These are phyloP conservation scores for Tangara arthus DNA, from an alignment of 2,797 vertebrate genomes.

Conservation along the genomic window DNA sequence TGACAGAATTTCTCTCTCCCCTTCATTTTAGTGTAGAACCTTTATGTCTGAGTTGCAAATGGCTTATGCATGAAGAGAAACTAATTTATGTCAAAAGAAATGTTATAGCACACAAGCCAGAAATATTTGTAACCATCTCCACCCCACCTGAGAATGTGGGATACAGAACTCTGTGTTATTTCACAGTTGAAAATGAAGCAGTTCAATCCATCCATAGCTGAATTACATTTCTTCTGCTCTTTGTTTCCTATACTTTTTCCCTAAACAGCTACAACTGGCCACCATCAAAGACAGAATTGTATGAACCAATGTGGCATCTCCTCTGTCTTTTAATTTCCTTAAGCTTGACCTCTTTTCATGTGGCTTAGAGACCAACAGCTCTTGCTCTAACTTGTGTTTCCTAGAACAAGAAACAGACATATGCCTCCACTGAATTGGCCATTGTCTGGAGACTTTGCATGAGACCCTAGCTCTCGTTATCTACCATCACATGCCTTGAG, in stretches of 20 bases:
- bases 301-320: not conserved
- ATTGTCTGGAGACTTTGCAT: not conserved
- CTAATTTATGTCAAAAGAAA: not conserved
- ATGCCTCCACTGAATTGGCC: not conserved
- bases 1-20: not conserved
- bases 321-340: not conserved
- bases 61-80: not conserved
- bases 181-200: not conserved
- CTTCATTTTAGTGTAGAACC: not conserved
- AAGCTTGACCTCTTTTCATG: not conserved
- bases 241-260: not conserved
- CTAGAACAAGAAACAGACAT: not conserved
- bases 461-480: not conserved
- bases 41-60: not conserved
- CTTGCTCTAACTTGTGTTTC: not conserved
- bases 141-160: not conserved
- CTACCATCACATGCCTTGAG: not conserved
- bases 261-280: not conserved
- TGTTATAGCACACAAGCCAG: not conserved
- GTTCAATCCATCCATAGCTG: not conserved
- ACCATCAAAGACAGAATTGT: not conserved
- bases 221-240: not conserved
- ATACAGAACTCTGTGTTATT: not conserved
- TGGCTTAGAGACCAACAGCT: not conserved
- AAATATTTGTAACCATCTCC: not conserved